Evolutionary conservation across 2,113 vertebrate species (phyloP).

Genomic region (Bos indicus): DNA sequence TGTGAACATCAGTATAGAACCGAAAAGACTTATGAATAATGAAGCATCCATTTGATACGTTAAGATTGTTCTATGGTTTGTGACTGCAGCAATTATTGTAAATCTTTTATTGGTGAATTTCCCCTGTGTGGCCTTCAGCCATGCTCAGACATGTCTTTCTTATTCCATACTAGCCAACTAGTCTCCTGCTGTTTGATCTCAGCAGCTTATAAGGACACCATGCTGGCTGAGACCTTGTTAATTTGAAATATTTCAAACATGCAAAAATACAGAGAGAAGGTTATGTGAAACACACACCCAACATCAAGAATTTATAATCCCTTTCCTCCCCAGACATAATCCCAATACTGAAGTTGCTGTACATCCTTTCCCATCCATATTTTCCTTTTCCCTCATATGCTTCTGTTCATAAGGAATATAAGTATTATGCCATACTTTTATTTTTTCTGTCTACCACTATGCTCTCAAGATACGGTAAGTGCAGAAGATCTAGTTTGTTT

Average conservation of each 20-base stretch:
- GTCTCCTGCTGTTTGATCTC: neutral
- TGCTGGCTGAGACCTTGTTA: neutral
- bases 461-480: neutral
- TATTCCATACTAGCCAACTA: neutral
- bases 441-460: neutral
- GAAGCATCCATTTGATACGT: neutral
- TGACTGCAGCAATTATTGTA: neutral
- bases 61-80: slow-evolving; percentile 1
- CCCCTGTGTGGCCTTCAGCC: neutral
- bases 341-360: neutral
- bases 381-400: neutral
- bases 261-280: neutral
- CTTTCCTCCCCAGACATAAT: neutral
- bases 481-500: neutral
- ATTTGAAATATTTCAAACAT: neutral
- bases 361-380: neutral
- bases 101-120: slow-evolving; percentile 26
- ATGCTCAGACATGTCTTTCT: neutral
- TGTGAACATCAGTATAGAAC: neutral
- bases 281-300: neutral
- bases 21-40: slow-evolving; percentile 26
- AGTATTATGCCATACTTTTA: neutral
- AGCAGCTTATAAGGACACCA: neutral
- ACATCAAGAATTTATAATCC: neutral
- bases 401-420: neutral